Conservation (phyloP, 2,888 invertebrate species). For the Plagodis dolabraria region DNA sequence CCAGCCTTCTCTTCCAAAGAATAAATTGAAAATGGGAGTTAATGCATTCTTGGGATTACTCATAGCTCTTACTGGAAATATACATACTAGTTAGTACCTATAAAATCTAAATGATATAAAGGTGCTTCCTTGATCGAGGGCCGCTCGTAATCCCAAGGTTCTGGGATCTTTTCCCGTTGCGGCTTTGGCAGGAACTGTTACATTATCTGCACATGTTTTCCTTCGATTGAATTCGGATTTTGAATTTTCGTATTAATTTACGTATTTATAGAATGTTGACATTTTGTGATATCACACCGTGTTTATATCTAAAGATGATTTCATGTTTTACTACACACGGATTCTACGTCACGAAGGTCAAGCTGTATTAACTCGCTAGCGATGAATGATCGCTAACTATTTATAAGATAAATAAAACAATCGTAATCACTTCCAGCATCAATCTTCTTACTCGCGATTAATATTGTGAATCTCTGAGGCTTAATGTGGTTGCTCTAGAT, state of each 20-base stretch:
- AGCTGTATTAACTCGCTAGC: slow-evolving; percentile 11
- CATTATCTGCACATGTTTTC: too few relatives aligned
- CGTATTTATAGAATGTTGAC: not conserved
- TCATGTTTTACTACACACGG: slow-evolving; percentile 14
- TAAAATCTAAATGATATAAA: too few relatives aligned
- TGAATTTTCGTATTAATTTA: not conserved
- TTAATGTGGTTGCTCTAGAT: slow-evolving; percentile 5
- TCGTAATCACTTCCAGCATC: slow-evolving; percentile 5
- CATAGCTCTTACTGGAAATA: too few relatives aligned
- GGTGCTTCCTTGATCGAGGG: too few relatives aligned
- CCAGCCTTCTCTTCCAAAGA: too few relatives aligned
- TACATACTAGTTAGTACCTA: too few relatives aligned
- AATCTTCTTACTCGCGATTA: slow-evolving; percentile 2
- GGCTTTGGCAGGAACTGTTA: too few relatives aligned
- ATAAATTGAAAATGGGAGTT: too few relatives aligned
- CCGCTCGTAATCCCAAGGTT: too few relatives aligned
- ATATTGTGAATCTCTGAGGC: not conserved
- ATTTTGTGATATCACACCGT: not conserved
- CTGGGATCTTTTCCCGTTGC: too few relatives aligned
- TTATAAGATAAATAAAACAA: slow-evolving; percentile 10
- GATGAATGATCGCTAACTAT: slow-evolving; percentile 20
- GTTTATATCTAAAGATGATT: slow-evolving; percentile 14
- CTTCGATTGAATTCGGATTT: too few relatives aligned
- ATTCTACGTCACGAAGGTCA: slow-evolving; percentile 25
- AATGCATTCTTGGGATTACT: too few relatives aligned